phyloP scores from a whole-genome alignment of 1,140 invertebrate genomes.

The Hycleus phaleratus region DNA sequence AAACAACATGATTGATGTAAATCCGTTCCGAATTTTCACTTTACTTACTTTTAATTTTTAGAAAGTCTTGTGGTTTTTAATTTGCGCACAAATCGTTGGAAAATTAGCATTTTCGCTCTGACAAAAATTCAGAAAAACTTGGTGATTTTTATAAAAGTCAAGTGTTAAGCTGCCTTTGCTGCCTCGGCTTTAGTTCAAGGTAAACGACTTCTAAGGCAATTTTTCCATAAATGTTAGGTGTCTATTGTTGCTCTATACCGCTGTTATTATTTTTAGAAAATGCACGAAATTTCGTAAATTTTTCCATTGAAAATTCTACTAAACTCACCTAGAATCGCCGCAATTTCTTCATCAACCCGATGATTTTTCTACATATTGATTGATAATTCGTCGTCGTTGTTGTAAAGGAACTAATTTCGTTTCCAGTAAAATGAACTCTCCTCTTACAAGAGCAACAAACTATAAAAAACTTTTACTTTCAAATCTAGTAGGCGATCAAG shows the following conservation, averaged over 20 bases:
- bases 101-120: no score
- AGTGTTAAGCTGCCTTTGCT: conserved; percentile 16
- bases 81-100: no score
- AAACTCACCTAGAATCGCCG: no score
- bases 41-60: conserved; percentile 16
- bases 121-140: no score
- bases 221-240: conserved; percentile 1
- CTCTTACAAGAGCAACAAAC: neutral
- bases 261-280: neutral
- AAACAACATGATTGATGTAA: conserved; percentile 7
- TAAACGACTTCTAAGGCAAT: conserved; percentile 24
- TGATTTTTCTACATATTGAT: no score
- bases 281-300: no score
- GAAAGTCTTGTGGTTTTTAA: conserved; percentile 9
- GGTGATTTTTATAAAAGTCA: no score
- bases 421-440: no score
- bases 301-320: no score
- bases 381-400: no score
- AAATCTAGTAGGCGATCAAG: conserved; percentile 19
- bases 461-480: conserved; percentile 18
- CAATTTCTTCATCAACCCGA: no score
- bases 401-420: no score
- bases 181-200: conserved; percentile 19
- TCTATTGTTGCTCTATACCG: neutral
- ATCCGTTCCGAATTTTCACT: conserved; percentile 19